Evolutionary conservation across 2,113 vertebrate species (phyloP), one percentile per base, ranked within the genome.

Genomic region (Phrynosoma blainvillii): DNA sequence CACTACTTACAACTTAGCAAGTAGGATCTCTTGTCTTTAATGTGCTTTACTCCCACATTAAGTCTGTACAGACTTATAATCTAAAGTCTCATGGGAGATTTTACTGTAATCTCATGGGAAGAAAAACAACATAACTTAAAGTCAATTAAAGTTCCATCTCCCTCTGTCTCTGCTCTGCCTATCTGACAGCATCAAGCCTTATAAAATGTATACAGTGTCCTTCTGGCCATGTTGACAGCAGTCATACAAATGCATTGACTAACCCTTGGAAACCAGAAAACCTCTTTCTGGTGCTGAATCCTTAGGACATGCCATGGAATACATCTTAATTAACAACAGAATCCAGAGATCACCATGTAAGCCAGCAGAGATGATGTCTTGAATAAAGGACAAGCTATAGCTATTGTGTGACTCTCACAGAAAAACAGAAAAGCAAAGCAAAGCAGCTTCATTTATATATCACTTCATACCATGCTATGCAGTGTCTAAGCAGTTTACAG

Each of bases 261-360:
- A 93, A 93, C 89, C 83, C 83, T 90, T 59, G 83, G 90, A 88
- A 92, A 85, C 80, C 90, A 88, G 77, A 79, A 92, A 91, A 47
- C 20, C 8, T 71, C 66, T 86, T 59, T 56, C 40, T 66, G 84
- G 68, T 32, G 20, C 10, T 76, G 87, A 85, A 62, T 86, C 75
- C 23, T 9, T 73, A 54, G 71, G 87, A 89, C 88, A 52, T 92
- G 87, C 90, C 86, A 79, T 18, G 91, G 92, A 95, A 94, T 95
- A 93, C 79, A 89, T 95, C 89, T 88, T 96, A 95, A 95, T 84
- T 93, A 96, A 95, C 87, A 87, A 91, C 42, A 87, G 92, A 91
- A 93, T 94, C 79, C 70, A 92, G 90, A 93, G 94, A 94, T 89
- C 78, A 91, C 89, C 5, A 4, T 91, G 88, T 25, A 80, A 93